Conservation (phyloP, 2,113 vertebrate genomes). For the Onychorhynchus coronatus region DNA sequence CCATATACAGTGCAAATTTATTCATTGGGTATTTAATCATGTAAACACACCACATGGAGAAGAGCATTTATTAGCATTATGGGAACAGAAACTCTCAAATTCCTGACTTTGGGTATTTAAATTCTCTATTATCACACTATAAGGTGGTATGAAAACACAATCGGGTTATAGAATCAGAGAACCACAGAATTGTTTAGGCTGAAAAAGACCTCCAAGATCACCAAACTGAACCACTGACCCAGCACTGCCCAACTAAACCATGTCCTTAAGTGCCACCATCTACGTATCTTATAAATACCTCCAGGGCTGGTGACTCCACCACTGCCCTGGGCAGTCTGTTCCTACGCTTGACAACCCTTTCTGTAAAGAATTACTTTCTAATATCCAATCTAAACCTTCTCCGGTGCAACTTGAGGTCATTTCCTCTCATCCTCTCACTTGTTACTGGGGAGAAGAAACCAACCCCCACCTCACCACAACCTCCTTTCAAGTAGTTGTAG, state of each 20-base stretch:
- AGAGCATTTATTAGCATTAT: background rate
- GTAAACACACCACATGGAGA: background rate
- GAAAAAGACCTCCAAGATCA: background rate
- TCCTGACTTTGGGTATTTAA: background rate
- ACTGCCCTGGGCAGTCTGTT: background rate
- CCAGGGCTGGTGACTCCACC: background rate
- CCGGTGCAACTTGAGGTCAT: background rate
- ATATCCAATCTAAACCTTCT: background rate
- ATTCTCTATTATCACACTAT: background rate
- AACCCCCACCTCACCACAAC: background rate
- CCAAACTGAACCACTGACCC: fast-evolving
- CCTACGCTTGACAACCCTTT: background rate
- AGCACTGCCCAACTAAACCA: background rate
- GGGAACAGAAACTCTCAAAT: background rate
- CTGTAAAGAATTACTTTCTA: background rate
- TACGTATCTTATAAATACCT: background rate
- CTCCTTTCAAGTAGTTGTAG: background rate
- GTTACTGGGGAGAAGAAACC: background rate
- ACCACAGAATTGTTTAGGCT: background rate
- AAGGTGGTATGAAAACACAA: background rate
- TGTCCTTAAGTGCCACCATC: background rate
- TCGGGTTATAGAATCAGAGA: background rate
- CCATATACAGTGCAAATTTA: background rate
- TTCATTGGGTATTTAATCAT: background rate
- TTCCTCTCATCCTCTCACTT: background rate